These are phyloP conservation scores for Sandelia bainsii DNA, from an alignment of 2,797 vertebrate species.

Conservation along the genomic window DNA sequence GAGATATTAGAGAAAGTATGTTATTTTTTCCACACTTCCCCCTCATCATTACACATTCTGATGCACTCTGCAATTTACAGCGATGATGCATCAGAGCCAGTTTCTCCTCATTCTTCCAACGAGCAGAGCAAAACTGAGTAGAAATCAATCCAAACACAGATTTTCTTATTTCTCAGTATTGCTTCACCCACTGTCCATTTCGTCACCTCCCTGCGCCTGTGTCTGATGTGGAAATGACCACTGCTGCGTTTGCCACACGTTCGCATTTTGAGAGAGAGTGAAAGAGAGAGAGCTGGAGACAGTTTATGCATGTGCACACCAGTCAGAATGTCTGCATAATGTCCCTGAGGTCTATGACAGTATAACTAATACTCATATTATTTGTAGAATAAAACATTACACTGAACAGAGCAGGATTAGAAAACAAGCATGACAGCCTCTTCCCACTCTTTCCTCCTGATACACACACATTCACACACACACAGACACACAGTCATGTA, in stretches of 20 bases:
- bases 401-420: slow-evolving; percentile 68
- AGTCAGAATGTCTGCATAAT: slow-evolving; percentile 65
- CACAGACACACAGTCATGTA: slow-evolving; percentile 29
- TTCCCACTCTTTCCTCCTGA: slow-evolving; percentile 49
- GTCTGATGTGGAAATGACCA: slow-evolving; percentile 52
- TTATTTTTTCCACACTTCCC: slow-evolving; percentile 42
- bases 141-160: slow-evolving; percentile 46
- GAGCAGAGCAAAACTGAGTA: slow-evolving; percentile 38
- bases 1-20: slow-evolving; percentile 55
- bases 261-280: not conserved
- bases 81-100: slow-evolving; percentile 36
- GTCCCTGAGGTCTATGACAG: slow-evolving; percentile 64
- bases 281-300: slow-evolving; percentile 27
- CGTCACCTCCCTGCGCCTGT: slow-evolving; percentile 43
- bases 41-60: slow-evolving; percentile 31
- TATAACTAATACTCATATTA: slow-evolving; percentile 78
- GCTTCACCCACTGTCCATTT: slow-evolving; percentile 47
- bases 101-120: slow-evolving; percentile 21
- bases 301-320: slow-evolving; percentile 45
- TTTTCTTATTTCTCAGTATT: slow-evolving; percentile 54
- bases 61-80: slow-evolving; percentile 32
- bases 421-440: slow-evolving; percentile 72
- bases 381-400: slow-evolving; percentile 71
- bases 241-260: slow-evolving; percentile 34
- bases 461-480: slow-evolving; percentile 22